Percentiles rank a stretch among this genome's conserved stretches.
These are phyloP conservation scores for Paralvinella palmiformis DNA, from an alignment of 1,140 invertebrate species.

Conservation along the genomic window DNA sequence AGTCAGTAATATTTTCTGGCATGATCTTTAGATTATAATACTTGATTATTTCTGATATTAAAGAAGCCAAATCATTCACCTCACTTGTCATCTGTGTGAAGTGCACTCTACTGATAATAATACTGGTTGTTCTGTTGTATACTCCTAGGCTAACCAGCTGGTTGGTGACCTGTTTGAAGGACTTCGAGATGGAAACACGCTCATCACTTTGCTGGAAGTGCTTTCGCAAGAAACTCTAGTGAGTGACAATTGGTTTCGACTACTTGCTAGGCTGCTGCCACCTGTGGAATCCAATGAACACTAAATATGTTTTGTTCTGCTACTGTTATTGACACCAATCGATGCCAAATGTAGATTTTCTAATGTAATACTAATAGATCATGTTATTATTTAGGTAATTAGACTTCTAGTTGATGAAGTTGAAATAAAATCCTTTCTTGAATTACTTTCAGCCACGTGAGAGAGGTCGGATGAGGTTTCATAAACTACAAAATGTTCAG, in stretches of 20 bases:
- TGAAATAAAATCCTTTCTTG: slow-evolving; percentile 37
- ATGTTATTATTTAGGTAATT: neutral
- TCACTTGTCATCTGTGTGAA: no score
- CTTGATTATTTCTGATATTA: no score
- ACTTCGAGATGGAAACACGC: slow-evolving; percentile 96
- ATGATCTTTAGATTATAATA: no score
- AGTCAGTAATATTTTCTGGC: no score
- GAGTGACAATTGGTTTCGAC: neutral
- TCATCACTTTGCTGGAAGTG: slow-evolving; percentile 97
- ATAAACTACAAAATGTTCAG: slow-evolving; percentile 91
- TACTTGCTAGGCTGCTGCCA: neutral
- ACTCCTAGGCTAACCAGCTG: slow-evolving; percentile 46
- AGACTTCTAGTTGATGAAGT: neutral
- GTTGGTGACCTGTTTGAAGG: slow-evolving; percentile 99
- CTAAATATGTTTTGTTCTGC: neutral
- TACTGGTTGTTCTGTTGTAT: no score
- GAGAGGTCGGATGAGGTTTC: slow-evolving; percentile 83
- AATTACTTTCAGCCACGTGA: slow-evolving; percentile 77
- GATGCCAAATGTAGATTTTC: neutral
- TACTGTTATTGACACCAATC: neutral
- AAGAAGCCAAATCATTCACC: no score
- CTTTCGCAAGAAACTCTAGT: slow-evolving; percentile 82
- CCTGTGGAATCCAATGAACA: neutral
- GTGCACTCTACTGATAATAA: no score
- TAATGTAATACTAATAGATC: neutral